Base-by-base conservation (phyloP, 2,113 vertebrate genomes). In the Neodontobutis hainanensis region DNA sequence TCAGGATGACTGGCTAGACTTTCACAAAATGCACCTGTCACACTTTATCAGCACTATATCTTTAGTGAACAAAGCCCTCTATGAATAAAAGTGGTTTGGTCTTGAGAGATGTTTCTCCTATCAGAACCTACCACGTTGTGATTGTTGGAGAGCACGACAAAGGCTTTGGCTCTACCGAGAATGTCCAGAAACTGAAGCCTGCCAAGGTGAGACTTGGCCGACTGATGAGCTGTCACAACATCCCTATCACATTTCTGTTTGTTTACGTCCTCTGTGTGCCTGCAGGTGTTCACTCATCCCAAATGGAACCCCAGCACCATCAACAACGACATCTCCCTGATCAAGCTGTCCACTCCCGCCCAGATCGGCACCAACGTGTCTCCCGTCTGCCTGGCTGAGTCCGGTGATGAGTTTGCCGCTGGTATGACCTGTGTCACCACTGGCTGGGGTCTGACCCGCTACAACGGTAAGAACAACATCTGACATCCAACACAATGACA, bases 61-160 rank as follows among this genome's bases (percentile, higher is more conserved):
- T n/a, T n/a, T n/a, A n/a, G n/a, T n/a, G n/a, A n/a, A n/a, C n/a
- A n/a, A n/a, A n/a, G n/a, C n/a, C n/a, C n/a, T n/a, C n/a, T n/a
- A n/a, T n/a, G n/a, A n/a, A n/a, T n/a, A n/a, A n/a, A n/a, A n/a
- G n/a, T n/a, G n/a, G n/a, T n/a, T n/a, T n/a, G n/a, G n/a, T n/a
- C n/a, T n/a, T n/a, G n/a, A n/a, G n/a, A n/a, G n/a, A n/a, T n/a
- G n/a, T n/a, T n/a, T n/a, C n/a, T 68, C 51, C 61, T 65, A 14
- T 36, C 52, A 96, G 95, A 70, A 94, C 89, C 9, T 89, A 90
- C 3, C 85, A 97, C 65, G 36, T 46, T 0, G 95, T 97, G 60
- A 75, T 96, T 12, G 83, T 90, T n/a, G 94, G 95, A 0, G 93
- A 94, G 36, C 94, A 95, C 32, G 70, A 96, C 76, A 91, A 87